Evolutionary conservation across 2,888 invertebrate species (phyloP).

Genomic region (Cylloceria caligata): DNA sequence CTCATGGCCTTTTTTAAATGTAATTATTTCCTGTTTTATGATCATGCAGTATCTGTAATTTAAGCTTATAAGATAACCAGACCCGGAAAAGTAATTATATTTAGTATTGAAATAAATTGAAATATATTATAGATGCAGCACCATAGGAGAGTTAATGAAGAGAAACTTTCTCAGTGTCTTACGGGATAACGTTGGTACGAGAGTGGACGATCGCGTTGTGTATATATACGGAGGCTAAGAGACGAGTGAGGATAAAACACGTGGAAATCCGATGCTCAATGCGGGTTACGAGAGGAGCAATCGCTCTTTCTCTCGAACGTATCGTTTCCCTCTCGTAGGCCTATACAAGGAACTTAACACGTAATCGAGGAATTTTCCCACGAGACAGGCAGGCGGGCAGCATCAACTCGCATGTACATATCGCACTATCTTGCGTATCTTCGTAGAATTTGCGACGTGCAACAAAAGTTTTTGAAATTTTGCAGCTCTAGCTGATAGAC

Average conservation of each 20-base stretch:
- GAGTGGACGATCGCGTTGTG: constrained; percentile 8
- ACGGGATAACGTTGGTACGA: neutral
- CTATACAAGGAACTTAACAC: constrained; percentile 26
- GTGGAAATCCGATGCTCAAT: constrained; percentile 47
- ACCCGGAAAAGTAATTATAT: neutral
- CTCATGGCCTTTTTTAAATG: neutral
- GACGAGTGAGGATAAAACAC: constrained; percentile 2
- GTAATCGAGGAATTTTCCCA: constrained; percentile 65
- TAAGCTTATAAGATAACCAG: neutral
- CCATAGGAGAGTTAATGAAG: neutral
- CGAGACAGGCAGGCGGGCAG: constrained; percentile 36
- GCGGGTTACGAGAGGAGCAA: constrained; percentile 42
- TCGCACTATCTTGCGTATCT: neutral
- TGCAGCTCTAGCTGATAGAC: neutral
- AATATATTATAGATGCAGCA: neutral
- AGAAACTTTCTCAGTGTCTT: neutral
- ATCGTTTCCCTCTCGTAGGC: constrained; percentile 44
- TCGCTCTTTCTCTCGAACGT: constrained; percentile 25
- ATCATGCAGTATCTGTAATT: neutral
- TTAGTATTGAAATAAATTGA: constrained; percentile 2
- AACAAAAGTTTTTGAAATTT: neutral
- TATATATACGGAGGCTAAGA: neutral
- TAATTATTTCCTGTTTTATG: neutral
- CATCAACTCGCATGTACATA: neutral
- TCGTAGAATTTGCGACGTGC: neutral